Evolutionary conservation across 1,140 invertebrate species (phyloP), one percentile per base, ranked within the genome.

Genomic region (Brachystomella parvula): DNA sequence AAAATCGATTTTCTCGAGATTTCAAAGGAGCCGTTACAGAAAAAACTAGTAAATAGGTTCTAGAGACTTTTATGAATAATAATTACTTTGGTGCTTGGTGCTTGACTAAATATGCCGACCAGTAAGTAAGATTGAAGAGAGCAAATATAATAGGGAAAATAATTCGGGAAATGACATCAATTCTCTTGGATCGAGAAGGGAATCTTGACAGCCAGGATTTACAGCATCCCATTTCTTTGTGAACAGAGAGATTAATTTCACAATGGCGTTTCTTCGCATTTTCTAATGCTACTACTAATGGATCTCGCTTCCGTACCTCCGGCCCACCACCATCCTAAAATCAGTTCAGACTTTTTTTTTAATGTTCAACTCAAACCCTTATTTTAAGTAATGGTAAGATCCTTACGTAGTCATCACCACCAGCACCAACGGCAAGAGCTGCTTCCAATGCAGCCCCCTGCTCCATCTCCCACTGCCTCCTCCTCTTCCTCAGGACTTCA

Each of bases 121-220:
- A 96, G 81, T 95, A 95, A 78, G 89, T 86, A 77, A 94, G 81
- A 80, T 95, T 96, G 85, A 95, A 95, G 75, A 94, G 82, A 68
- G 92, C 90, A 81, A 95, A 95, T 60, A 93, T 88, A 75, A 94
- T 83, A 39, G 92, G 92, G 81, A 95, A 95, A 76, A 89, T 88
- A 80, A 93, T 90, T 77, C 92, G 81, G 67, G 90, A 93, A 79
- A 94, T 92, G 80, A 94, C 93, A 80, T 95, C 92, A 79, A 95
- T 95, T 76, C 91, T 83, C 84, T 94, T 94, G 79, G 90, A 92
- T 76, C 87, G 83, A 75, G 87, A 89, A 65, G 89, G 88, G 80
- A 91, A 94, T 82, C 92, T 93, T 79, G 90, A 90, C 76, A 95
- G 86, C 91, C 92, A 94, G 75, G 89, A 86, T 77, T 86, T 85